These are phyloP conservation scores for Drosophila neonasuta DNA, from an alignment of 2,888 invertebrate species.

Conservation along the genomic window DNA sequence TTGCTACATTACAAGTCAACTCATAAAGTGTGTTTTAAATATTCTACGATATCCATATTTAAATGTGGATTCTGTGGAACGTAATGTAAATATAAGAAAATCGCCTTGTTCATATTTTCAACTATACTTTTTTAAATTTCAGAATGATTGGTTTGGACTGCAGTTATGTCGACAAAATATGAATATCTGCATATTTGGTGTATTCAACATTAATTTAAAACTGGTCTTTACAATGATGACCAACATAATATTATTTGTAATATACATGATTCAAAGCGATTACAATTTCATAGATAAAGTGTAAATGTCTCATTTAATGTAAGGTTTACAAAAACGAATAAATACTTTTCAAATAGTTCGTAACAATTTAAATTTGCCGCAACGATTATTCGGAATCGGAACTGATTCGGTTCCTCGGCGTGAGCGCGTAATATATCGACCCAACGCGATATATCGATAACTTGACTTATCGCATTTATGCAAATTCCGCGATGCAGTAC, in stretches of 20 bases:
- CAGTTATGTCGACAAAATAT: slow-evolving; percentile 38
- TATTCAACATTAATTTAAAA: slow-evolving; percentile 17
- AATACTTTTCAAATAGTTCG: not conserved
- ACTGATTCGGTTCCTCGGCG: not conserved
- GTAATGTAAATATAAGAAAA: slow-evolving; percentile 21
- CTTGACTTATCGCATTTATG: not conserved
- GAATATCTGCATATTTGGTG: slow-evolving; percentile 11
- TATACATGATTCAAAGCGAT: slow-evolving; percentile 41
- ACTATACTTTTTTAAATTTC: not conserved
- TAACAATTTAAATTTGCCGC: not conserved
- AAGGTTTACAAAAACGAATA: too few species aligned
- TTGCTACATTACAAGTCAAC: not conserved
- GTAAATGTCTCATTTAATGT: not conserved
- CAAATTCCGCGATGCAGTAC: not conserved
- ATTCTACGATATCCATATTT: slow-evolving; percentile 10
- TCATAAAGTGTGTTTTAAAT: slow-evolving; percentile 4
- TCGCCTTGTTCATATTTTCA: not conserved
- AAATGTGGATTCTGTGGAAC: not conserved
- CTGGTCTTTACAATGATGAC: slow-evolving; percentile 15
- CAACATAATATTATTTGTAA: slow-evolving; percentile 31
- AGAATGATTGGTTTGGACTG: slow-evolving; percentile 41
- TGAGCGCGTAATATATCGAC: not conserved
- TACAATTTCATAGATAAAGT: not conserved
- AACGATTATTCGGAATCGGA: not conserved
- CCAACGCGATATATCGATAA: slow-evolving; percentile 26